Conservation (phyloP, 1,140 invertebrate species). For the Drosophila nigromelanica region DNA sequence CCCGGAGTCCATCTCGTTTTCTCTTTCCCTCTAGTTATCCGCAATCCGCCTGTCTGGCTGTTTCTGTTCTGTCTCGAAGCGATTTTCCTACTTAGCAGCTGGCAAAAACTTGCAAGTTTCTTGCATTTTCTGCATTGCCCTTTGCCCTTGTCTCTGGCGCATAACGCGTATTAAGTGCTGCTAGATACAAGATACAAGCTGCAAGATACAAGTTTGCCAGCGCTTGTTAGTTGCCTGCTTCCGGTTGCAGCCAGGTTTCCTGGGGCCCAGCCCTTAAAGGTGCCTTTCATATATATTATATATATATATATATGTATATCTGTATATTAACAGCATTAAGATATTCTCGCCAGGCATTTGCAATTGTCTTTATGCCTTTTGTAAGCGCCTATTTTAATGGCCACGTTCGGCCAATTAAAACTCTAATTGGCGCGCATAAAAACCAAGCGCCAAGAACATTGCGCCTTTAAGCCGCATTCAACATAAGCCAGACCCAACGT, state of each 20-base stretch:
- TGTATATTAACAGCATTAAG: slow-evolving; percentile 44
- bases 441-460: slow-evolving; percentile 30
- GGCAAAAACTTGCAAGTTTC: slow-evolving; percentile 66
- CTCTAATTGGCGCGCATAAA: slow-evolving; percentile 60
- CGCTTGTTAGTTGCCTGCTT: slow-evolving; percentile 54
- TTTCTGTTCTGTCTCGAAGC: slow-evolving; percentile 58
- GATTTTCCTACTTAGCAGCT: slow-evolving; percentile 74
- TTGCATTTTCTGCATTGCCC: slow-evolving; percentile 28
- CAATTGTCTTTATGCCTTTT: slow-evolving; percentile 68
- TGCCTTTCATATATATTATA: not conserved
- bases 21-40: not conserved
- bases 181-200: slow-evolving; percentile 52
- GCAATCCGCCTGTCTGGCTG: slow-evolving; percentile 20
- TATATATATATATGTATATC: not conserved
- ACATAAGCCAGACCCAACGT: slow-evolving; percentile 61
- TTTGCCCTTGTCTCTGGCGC: slow-evolving; percentile 43
- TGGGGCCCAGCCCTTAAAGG: slow-evolving; percentile 32
- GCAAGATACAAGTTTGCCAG: slow-evolving; percentile 37
- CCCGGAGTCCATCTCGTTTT: not conserved
- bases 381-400: slow-evolving; percentile 46
- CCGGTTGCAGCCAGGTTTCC: slow-evolving; percentile 43
- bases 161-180: slow-evolving; percentile 68
- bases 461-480: slow-evolving; percentile 41
- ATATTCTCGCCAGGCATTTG: slow-evolving; percentile 37
- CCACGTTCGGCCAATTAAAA: slow-evolving; percentile 72